phyloP scores from a whole-genome alignment of 2,113 vertebrate species.

The Lophura nycthemera region DNA sequence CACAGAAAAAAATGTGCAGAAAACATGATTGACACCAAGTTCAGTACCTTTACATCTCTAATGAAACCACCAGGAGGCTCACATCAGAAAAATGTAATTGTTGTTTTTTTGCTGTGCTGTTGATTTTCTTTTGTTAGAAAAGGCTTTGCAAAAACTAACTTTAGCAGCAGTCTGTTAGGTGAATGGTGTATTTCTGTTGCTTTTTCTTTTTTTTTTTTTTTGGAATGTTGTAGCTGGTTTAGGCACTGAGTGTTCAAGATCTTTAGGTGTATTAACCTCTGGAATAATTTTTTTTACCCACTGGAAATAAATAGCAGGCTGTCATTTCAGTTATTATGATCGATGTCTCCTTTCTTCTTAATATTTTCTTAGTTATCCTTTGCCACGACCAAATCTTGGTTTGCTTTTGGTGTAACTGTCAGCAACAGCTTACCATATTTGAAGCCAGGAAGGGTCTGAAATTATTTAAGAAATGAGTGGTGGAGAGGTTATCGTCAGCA shows the following conservation, averaged over 20 bases:
- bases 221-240: neutral
- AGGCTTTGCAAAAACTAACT: neutral
- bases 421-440: neutral
- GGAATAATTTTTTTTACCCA: neutral
- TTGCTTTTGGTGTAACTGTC: neutral
- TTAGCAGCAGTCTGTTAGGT: neutral
- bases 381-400: neutral
- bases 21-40: neutral
- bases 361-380: neutral
- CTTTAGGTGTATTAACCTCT: neutral
- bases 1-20: neutral
- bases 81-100: neutral
- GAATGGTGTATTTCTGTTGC: neutral
- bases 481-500: neutral
- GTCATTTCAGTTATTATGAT: neutral
- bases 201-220: neutral
- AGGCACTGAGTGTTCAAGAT: neutral
- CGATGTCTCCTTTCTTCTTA: neutral
- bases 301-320: neutral
- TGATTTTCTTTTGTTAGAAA: neutral
- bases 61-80: neutral
- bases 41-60: neutral
- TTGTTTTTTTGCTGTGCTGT: neutral
- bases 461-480: neutral
- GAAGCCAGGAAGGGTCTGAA: neutral